Conservation (phyloP, 2,888 invertebrate species). For the Troides oblongomaculatus region DNA sequence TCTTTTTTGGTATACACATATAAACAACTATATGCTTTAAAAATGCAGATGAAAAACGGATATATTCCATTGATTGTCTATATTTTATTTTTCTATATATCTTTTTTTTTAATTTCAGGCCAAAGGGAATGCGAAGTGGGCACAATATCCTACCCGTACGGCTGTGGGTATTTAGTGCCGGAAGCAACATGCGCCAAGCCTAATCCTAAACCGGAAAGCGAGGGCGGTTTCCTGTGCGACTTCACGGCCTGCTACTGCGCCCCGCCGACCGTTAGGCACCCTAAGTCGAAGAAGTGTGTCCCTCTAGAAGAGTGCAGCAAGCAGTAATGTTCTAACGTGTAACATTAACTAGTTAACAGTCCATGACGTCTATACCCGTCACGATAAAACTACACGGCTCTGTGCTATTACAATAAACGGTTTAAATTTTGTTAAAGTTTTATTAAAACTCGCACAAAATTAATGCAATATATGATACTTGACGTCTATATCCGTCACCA, state of each 20-base stretch:
- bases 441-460: no score
- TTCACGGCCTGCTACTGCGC: slow-evolving; percentile 55
- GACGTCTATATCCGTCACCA: no score
- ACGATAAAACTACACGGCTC: no score
- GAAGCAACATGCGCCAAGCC: slow-evolving; percentile 57
- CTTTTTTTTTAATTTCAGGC: slow-evolving; percentile 31
- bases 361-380: no score
- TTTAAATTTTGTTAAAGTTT: no score
- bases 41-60: no score
- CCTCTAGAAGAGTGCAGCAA: slow-evolving; percentile 42
- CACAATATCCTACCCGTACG: slow-evolving; percentile 39
- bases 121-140: slow-evolving; percentile 38
- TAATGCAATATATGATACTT: no score
- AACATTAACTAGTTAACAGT: not conserved
- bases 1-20: no score
- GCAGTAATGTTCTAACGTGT: not conserved
- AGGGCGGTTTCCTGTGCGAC: slow-evolving; percentile 41
- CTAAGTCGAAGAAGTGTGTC: slow-evolving; percentile 46
- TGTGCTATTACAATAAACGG: no score
- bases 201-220: slow-evolving; percentile 36
- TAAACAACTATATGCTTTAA: no score
- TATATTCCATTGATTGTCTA: no score
- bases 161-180: slow-evolving; percentile 44
- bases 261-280: slow-evolving; percentile 51
- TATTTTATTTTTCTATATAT: no score